These are phyloP conservation scores for Podarcis siculus DNA, from an alignment of 2,797 vertebrate species.

Conservation along the genomic window DNA sequence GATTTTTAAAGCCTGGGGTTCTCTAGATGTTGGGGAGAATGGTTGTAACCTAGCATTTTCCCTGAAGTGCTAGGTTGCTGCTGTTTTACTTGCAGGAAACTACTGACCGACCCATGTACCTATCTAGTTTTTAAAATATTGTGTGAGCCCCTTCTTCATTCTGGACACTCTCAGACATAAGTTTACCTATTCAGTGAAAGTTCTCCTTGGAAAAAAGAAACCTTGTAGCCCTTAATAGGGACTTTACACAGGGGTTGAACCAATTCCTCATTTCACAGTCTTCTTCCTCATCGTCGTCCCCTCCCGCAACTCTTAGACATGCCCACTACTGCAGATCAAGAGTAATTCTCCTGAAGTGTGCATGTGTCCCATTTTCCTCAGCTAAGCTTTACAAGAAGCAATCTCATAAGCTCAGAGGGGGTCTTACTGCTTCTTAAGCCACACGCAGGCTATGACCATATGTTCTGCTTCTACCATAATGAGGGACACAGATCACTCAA, in stretches of 20 bases:
- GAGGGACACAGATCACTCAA: background rate
- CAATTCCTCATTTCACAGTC: background rate
- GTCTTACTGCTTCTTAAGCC: background rate
- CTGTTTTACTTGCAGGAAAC: too few species aligned
- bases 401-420: background rate
- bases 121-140: too few species aligned
- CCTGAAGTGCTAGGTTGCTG: too few species aligned
- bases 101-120: too few species aligned
- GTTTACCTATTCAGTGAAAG: too few species aligned
- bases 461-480: slow-evolving; percentile 12
- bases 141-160: too few species aligned
- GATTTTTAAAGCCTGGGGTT: too few species aligned
- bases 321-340: background rate
- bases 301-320: background rate
- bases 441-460: background rate
- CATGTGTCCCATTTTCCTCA: background rate
- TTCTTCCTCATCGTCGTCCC: too few species aligned
- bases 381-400: background rate
- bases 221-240: background rate
- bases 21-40: too few species aligned
- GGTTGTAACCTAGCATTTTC: too few species aligned
- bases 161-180: too few species aligned
- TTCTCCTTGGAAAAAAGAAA: too few species aligned
- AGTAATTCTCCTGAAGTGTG: background rate
- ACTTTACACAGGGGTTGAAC: background rate